Evolutionary conservation across 2,113 vertebrate genomes (phyloP).

Genomic region (Mus pahari): DNA sequence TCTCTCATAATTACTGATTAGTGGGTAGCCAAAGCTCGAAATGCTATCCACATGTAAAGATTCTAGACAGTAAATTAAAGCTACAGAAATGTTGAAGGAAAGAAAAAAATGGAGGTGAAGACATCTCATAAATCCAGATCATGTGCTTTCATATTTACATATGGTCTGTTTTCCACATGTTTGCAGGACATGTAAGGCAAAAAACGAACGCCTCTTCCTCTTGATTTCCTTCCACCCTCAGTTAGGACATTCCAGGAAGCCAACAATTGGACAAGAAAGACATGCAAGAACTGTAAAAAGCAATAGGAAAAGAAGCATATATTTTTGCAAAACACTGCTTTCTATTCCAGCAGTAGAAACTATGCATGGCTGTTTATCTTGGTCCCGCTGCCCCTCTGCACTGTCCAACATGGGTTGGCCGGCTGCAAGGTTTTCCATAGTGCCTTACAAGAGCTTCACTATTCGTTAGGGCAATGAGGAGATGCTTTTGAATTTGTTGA

Average conservation of each 20-base stretch:
- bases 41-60: not conserved
- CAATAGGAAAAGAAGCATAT: slow-evolving; percentile 73
- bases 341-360: slow-evolving; percentile 74
- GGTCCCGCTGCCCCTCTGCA: slow-evolving; percentile 69
- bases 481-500: slow-evolving; percentile 83
- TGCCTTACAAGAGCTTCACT: slow-evolving; percentile 81
- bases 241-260: slow-evolving; percentile 38
- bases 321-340: slow-evolving; percentile 73
- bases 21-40: not conserved
- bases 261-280: slow-evolving; percentile 65
- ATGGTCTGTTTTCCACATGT: slow-evolving; percentile 48
- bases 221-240: slow-evolving; percentile 13
- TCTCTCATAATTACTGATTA: not conserved
- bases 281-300: slow-evolving; percentile 74
- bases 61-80: not conserved
- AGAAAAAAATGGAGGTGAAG: not conserved
- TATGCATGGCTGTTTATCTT: slow-evolving; percentile 79
- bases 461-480: slow-evolving; percentile 81
- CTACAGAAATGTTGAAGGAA: slow-evolving; percentile 42
- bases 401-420: slow-evolving; percentile 70
- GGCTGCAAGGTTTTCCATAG: slow-evolving; percentile 69
- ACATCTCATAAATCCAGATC: not conserved
- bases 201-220: not conserved
- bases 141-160: slow-evolving; percentile 45
- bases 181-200: not conserved